A percentile compares a stretch with the other conserved stretches of the same genome.
phyloP scores from a whole-genome alignment of 1,140 invertebrate species.

The Panagrolaimus sp. region DNA sequence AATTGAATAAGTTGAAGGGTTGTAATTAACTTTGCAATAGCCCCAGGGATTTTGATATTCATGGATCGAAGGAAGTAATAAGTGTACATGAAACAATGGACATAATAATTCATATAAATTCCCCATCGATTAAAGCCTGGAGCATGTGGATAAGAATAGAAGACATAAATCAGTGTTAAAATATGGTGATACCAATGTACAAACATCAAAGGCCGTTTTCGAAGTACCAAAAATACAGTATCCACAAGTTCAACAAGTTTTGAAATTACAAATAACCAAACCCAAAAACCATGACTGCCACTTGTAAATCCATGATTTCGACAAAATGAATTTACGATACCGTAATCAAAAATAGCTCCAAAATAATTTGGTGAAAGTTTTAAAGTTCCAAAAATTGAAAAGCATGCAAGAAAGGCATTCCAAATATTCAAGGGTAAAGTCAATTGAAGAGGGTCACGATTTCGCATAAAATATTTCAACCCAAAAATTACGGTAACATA shows the following conservation, averaged over 20 bases:
- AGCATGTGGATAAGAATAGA: conserved; percentile 92
- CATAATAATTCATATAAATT: conserved; percentile 96
- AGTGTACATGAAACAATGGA: conserved; percentile 95
- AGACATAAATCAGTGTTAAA: conserved; percentile 79
- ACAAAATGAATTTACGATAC: conserved; percentile 68
- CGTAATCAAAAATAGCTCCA: conserved; percentile 85
- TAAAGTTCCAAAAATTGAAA: conserved; percentile 78
- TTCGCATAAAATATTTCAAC: conserved; percentile 86
- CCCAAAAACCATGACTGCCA: conserved; percentile 56
- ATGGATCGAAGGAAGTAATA: conserved; percentile 89
- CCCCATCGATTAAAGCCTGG: conserved; percentile 93
- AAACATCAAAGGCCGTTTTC: conserved; percentile 58
- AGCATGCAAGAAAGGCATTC: conserved; percentile 83
- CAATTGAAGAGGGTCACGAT: conserved; percentile 77
- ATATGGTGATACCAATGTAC: conserved; percentile 66
- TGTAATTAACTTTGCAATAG: conserved; percentile 85
- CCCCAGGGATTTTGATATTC: conserved; percentile 75
- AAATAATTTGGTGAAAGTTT: conserved; percentile 81
- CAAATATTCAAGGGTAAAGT: conserved; percentile 77
- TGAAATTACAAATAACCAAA: conserved; percentile 57
- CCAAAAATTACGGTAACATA: conserved; percentile 91
- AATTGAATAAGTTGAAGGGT: conserved; percentile 87
- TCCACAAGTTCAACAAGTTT: conserved; percentile 57
- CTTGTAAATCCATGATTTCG: conserved; percentile 67
- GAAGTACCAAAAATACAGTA: conserved; percentile 52